Evolutionary conservation across 2,888 invertebrate genomes (phyloP), one percentile per base, ranked within the genome.

Genomic region (Atrina japonica): DNA sequence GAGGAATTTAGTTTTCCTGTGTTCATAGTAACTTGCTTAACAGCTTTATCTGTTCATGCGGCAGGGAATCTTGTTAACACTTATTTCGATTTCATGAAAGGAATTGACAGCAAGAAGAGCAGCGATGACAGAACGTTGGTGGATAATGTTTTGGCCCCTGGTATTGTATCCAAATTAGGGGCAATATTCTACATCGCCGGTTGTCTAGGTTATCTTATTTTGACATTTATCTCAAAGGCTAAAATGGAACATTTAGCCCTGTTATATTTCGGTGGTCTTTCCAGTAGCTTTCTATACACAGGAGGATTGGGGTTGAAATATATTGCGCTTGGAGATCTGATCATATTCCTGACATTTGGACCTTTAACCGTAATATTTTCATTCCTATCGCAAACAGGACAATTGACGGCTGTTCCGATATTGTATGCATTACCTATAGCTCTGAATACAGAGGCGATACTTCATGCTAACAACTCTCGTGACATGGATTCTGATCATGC

Each of bases 61-160:
- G 98, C 98, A 73, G 98, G 97, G 63, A 98, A 98, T 91, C 94
- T 98, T 47, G 97, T 98, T 27, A 98, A 98, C 91, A 98, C 98
- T 0, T 98, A 97, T 90, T 98, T 95, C 90, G 98, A 98, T 91
- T 98, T 95, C 89, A 94, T 96, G 40, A 96, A 96, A 92, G 98
- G 96, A 55, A 97, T 98, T 67, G 98, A 98, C 90, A 96, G 95
- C 89, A 86, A 88, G 67, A 96, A 88, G 65, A 60, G 70, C 9
- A 96, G 97, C 81, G 97, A 98, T 88, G 98, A 98, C 89, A 93
- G 97, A 87, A 97, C 96, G 81, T 92, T 98, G 66, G 97, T 98
- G n/a, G 98, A 98, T 92, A 95, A 96, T 83, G 94, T 97, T 83
- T 92, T 98, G 64, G 93, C 94, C 0, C 94, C 95, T 83, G 94